Evolutionary conservation across 2,888 invertebrate genomes (phyloP).

Genomic region (Pyrrhosoma nymphula): DNA sequence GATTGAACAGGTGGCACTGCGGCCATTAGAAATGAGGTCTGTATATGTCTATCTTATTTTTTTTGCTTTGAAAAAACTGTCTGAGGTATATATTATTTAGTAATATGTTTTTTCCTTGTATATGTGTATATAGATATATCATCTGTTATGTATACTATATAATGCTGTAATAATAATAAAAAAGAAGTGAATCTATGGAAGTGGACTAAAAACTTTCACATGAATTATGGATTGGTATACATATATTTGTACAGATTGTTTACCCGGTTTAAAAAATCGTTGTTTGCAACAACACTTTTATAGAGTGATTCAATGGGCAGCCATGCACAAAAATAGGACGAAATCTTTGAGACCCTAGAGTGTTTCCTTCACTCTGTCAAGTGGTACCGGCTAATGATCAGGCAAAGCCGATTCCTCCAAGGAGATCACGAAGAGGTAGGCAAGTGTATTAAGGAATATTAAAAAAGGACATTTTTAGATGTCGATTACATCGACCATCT

Average conservation of each 20-base stretch:
- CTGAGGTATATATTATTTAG: conserved; percentile 66
- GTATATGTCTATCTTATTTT: conserved; percentile 9
- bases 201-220: conserved; percentile 66
- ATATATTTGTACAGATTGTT: conserved; percentile 67
- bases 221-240: conserved; percentile 64
- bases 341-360: conserved; percentile 67
- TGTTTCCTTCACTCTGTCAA: conserved; percentile 67
- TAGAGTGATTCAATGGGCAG: conserved; percentile 66
- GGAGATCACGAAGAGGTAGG: conserved; percentile 67
- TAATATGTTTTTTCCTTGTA: conserved; percentile 66
- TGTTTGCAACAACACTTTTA: conserved; percentile 67
- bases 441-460: conserved; percentile 67
- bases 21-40: conserved; percentile 58
- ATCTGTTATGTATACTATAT: conserved; percentile 67
- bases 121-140: conserved; percentile 66
- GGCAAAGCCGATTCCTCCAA: conserved; percentile 67
- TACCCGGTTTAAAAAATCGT: conserved; percentile 67
- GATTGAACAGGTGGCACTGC: conserved; percentile 53
- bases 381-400: conserved; percentile 67
- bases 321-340: conserved; percentile 67
- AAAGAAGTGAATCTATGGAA: conserved; percentile 67
- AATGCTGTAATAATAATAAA: conserved; percentile 67
- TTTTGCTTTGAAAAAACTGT: conserved; percentile 59
- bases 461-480: conserved; percentile 67
- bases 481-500: conserved; percentile 62